Percentiles rank a stretch among this genome's conserved stretches.
phyloP scores from a whole-genome alignment of 2,797 vertebrate genomes.

The Cyclura pinguis region DNA sequence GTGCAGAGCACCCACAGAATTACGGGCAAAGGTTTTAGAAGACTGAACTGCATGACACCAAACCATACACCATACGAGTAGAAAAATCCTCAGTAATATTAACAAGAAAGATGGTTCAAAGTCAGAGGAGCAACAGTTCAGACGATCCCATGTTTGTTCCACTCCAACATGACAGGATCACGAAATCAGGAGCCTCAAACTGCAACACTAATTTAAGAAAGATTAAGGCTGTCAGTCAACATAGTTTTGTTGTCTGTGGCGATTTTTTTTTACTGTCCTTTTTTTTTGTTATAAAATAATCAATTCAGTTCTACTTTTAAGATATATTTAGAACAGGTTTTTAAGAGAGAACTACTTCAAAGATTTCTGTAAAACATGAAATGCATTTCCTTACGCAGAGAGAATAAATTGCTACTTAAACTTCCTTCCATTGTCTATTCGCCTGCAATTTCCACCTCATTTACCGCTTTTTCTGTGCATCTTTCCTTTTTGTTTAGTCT shows the following conservation, averaged over 20 bases:
- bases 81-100: neutral
- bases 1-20: no score
- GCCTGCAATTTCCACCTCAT: conserved; percentile 73
- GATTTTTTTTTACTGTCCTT: neutral
- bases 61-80: neutral
- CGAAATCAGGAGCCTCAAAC: conserved; percentile 53
- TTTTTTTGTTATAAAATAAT: conserved; percentile 43
- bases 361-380: conserved; percentile 41
- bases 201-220: conserved; percentile 60
- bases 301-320: conserved; percentile 36
- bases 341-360: conserved; percentile 53
- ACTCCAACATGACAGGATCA: conserved; percentile 31
- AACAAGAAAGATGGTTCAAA: neutral
- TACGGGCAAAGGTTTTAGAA: neutral
- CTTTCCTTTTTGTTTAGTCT: conserved; percentile 73
- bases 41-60: neutral
- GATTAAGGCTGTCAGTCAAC: conserved; percentile 59
- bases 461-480: conserved; percentile 62
- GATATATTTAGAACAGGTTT: conserved; percentile 57
- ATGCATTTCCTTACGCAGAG: conserved; percentile 64
- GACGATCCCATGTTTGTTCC: neutral
- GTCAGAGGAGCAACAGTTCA: no score
- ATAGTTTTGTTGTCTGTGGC: neutral
- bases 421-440: conserved; percentile 74
- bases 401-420: conserved; percentile 74